Evolutionary conservation across 2,113 vertebrate genomes (phyloP).

Genomic region (Ibidorhyncha struthersii): DNA sequence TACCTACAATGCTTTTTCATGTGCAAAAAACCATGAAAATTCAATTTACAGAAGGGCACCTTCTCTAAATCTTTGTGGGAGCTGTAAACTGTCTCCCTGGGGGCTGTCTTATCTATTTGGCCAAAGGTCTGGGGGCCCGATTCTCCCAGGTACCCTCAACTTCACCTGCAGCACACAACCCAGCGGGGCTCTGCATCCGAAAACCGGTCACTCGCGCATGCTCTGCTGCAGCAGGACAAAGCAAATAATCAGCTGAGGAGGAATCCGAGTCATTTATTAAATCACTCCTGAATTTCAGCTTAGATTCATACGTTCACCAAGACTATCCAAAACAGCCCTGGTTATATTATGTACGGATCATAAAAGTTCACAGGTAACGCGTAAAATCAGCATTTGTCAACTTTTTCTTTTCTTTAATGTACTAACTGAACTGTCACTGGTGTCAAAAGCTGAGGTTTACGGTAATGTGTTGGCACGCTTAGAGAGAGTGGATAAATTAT

Average conservation of each 20-base stretch:
- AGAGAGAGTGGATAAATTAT: not conserved
- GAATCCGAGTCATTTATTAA: not conserved
- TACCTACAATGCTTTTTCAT: conserved; percentile 35
- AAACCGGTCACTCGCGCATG: not conserved
- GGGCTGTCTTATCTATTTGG: not conserved
- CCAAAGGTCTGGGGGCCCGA: not conserved
- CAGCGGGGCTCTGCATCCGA: not conserved
- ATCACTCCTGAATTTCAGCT: not conserved
- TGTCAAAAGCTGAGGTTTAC: not conserved
- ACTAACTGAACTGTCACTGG: not conserved
- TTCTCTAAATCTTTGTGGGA: not conserved
- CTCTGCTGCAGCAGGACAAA: not conserved
- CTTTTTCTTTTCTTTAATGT: not conserved
- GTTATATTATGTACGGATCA: not conserved
- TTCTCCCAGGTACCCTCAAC: not conserved
- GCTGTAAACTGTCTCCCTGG: not conserved
- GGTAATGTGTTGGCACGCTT: not conserved
- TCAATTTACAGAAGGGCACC: conserved; percentile 37
- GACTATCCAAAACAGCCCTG: not conserved
- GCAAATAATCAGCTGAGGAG: not conserved
- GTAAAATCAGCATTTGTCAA: not conserved
- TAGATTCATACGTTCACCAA: not conserved
- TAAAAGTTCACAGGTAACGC: not conserved
- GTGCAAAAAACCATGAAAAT: conserved; percentile 18
- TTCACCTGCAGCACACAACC: not conserved